Conservation (phyloP, 2,113 vertebrate genomes). For the Austrofundulus limnaeus region DNA sequence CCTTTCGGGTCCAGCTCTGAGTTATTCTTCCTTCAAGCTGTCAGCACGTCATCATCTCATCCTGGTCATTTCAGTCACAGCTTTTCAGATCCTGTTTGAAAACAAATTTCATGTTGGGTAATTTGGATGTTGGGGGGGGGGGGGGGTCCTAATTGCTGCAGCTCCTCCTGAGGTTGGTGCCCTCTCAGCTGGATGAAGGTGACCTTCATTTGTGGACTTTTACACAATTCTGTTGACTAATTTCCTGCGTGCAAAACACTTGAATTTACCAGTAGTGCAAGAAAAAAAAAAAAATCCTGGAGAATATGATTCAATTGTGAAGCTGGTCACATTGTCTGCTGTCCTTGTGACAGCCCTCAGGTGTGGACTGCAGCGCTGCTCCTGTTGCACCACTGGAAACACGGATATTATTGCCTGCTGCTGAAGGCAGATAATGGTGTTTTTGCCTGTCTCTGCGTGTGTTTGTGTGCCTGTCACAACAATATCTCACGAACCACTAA, state of each 20-base stretch:
- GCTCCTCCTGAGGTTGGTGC: not conserved
- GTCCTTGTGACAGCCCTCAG: too few relatives aligned
- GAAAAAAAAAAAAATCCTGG: constrained; percentile 1
- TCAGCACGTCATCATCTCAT: not conserved
- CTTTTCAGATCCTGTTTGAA: not conserved
- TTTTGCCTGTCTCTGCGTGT: too few relatives aligned
- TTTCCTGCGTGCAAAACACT: not conserved
- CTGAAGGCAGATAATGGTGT: too few relatives aligned
- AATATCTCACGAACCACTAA: too few relatives aligned
- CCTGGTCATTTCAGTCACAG: not conserved
- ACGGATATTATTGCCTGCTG: not conserved
- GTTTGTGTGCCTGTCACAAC: too few relatives aligned
- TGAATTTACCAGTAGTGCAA: constrained; percentile 9
- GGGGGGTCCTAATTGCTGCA: too few relatives aligned
- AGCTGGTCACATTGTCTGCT: not conserved
- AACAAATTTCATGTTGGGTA: too few relatives aligned
- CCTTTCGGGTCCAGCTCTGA: not conserved
- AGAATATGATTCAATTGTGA: not conserved
- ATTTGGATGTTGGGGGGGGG: too few relatives aligned
- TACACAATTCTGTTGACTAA: not conserved
- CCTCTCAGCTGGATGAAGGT: constrained; percentile 1
- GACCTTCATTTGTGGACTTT: not conserved
- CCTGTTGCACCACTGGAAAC: too few relatives aligned
- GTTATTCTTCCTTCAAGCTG: not conserved
- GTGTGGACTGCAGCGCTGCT: too few relatives aligned